Evolutionary conservation across 2,113 vertebrate genomes (phyloP), one percentile per base, ranked within the genome.

Genomic region (Apaloderma vittatum): DNA sequence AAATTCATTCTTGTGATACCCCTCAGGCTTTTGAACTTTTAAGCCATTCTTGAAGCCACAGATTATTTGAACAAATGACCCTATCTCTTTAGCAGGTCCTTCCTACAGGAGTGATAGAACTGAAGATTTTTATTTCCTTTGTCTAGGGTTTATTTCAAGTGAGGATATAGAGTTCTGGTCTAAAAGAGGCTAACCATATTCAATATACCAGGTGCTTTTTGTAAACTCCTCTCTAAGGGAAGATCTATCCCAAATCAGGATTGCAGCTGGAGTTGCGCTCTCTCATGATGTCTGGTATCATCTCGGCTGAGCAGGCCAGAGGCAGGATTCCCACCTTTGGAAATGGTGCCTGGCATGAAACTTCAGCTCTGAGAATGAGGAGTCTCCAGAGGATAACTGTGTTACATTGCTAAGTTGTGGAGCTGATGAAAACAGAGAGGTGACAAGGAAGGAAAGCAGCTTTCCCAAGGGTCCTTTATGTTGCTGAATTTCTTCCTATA

Each of bases 11-110:
- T 27, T 86, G 27, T 1, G 9, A 14, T 91, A 62, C 22, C 26
- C 30, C 15, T 90, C 75, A 52, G 68, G 71, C 67, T 91, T 91
- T 75, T 91, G 68, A 89, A 78, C 72, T 88, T 68, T 82, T 62
- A 94, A 90, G 24, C 45, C n/a, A 13, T 90, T 87, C 62, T 88
- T 94, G 54, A 62, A 80, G 32, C 37, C 3, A 1, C n/a, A 86
- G 76, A 74, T 88, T 74, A 92, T 86, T 93, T 74, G 92, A 90
- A 80, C 85, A 90, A 82, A 76, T 90, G 67, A 80, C 83, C 67
- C 32, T 62, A 55, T 70, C 51, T 88, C 55, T 79, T 46, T 58
- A 83, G 43, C 17, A 59, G 48, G n/a, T 23, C 59, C 46, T 81
- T 89, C 48, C 34, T 81, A 58, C 15, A 51, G 45, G 43, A 27